phyloP scores from a whole-genome alignment of 2,113 vertebrate genomes.

The Microcebus ravelobensis region DNA sequence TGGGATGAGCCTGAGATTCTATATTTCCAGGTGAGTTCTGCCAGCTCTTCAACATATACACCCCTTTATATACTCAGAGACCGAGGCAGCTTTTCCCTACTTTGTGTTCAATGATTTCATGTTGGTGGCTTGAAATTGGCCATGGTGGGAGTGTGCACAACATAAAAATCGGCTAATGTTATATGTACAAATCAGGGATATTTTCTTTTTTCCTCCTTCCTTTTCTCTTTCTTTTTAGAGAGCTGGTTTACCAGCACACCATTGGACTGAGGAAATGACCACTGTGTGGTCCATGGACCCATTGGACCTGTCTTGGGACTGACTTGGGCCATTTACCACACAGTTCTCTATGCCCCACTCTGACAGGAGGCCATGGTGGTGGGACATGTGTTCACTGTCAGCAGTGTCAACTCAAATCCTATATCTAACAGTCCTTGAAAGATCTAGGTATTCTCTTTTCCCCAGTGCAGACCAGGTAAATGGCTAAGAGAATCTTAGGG shows the following conservation, averaged over 20 bases:
- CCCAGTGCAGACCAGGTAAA: too few relatives aligned
- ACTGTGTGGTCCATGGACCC: too few relatives aligned
- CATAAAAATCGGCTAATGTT: not conserved
- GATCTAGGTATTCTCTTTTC: not conserved
- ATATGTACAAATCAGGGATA: not conserved
- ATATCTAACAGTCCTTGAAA: not conserved
- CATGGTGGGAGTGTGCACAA: not conserved
- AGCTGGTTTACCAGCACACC: not conserved
- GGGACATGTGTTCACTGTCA: not conserved
- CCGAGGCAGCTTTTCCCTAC: not conserved
- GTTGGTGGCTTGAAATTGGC: not conserved
- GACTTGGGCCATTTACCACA: not conserved
- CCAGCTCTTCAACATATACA: accelerated
- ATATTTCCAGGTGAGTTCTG: not conserved
- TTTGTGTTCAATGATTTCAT: not conserved
- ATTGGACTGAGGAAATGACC: not conserved
- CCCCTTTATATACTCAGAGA: not conserved
- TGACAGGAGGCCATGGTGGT: not conserved
- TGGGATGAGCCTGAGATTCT: not conserved
- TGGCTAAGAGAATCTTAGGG: not conserved
- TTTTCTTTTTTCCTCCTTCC: not conserved
- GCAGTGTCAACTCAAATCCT: not conserved
- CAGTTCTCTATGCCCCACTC: not conserved
- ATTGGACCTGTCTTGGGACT: not conserved
- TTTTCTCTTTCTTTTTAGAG: not conserved